Evolutionary conservation across 2,888 invertebrate species (phyloP), one percentile per base, ranked within the genome.

Genomic region (Lasiommata megera): DNA sequence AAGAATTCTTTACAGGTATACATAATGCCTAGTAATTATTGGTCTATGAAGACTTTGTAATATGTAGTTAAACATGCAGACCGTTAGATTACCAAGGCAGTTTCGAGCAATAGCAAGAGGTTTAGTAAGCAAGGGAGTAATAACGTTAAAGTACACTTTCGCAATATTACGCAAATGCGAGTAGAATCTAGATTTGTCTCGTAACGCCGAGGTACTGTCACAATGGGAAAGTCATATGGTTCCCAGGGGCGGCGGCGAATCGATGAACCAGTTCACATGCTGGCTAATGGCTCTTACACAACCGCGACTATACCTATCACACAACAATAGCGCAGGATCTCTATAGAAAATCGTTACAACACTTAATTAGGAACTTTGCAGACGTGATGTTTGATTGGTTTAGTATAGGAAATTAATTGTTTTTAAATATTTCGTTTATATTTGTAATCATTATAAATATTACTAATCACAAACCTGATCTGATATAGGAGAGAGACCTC

Each of bases 231-330:
- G 55, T 44, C 38, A 46, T 51, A 44, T 38, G 11, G 31, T 55
- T 58, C 52, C 37, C 54, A 58, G 55, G 58, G 43, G 34, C 34
- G 51, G 54, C 48, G 48, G 58, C 57, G 53, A 43, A 44, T 44
- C 53, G 43, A 53, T 53, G 64, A 17, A 55, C 64, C 46, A 61
- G 54, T 64, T 64, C 62, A 52, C 64, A 64, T 23, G 56, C 9
- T 17, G 3, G 6, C 34, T 43, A 53, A 43, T 34, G 14, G 43
- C 44, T 37, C 60, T 55, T 58, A 53, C 52, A 52, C 53, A 57
- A 57, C 52, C n/a, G 5, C 28, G 8, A 44, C 41, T 18, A 18
- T 41, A 18, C 29, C 31, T 31, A 17, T 12, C 46, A 18, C 31
- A 43, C 53, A 29, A 56, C 51, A 51, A 44, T 51, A 9, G 16